Conservation (phyloP, 2,113 vertebrate species). For the Pteruthius melanotis region DNA sequence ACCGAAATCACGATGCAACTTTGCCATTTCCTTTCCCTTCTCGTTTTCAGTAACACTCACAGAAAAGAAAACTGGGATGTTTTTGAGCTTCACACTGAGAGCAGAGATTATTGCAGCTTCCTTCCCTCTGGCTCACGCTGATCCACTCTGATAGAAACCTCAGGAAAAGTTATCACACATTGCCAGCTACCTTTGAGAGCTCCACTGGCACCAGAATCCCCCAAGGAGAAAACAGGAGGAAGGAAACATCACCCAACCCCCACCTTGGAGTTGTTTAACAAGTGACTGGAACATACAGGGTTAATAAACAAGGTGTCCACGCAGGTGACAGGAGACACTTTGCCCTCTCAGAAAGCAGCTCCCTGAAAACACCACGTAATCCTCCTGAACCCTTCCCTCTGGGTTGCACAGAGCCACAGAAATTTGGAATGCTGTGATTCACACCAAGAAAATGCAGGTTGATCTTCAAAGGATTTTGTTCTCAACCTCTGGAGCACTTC, state of each 20-base stretch:
- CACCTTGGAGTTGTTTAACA: neutral
- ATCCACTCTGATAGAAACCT: neutral
- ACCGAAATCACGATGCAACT: neutral
- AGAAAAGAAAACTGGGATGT: neutral
- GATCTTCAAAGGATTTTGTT: neutral
- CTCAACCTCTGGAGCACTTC: slow-evolving; percentile 5
- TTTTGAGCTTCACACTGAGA: slow-evolving; percentile 9
- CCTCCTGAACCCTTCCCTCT: neutral
- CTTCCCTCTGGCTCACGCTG: neutral
- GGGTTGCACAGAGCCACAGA: neutral
- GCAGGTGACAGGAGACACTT: neutral
- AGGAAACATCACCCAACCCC: neutral
- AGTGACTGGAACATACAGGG: neutral
- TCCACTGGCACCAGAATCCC: neutral
- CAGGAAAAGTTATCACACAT: neutral
- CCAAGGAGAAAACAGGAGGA: neutral
- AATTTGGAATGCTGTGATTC: neutral
- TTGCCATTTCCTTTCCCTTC: neutral
- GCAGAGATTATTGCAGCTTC: neutral
- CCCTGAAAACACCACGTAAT: neutral
- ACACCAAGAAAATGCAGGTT: neutral
- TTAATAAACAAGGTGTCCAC: neutral
- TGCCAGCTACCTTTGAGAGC: neutral
- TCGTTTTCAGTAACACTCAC: neutral
- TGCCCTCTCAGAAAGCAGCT: neutral